A percentile compares a stretch with the other conserved stretches of the same genome.
These are phyloP conservation scores for Mormyrops attenuatus DNA, from an alignment of 2,797 vertebrate species.

Conservation along the genomic window DNA sequence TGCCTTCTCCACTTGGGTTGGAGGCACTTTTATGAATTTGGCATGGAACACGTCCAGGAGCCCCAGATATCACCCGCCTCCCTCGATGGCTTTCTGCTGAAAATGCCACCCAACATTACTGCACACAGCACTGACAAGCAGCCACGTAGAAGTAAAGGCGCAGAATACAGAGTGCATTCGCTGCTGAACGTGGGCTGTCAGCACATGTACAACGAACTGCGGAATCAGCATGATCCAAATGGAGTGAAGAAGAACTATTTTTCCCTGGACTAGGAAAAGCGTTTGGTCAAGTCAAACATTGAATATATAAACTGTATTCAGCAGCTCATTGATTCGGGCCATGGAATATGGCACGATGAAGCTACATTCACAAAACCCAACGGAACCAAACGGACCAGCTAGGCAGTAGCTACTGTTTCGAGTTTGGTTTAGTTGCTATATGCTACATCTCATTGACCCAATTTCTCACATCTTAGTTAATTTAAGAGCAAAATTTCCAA, in stretches of 20 bases:
- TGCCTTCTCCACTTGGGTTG: neutral
- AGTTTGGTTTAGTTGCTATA: neutral
- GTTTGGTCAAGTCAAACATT: neutral
- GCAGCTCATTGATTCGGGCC: neutral
- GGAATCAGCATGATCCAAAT: neutral
- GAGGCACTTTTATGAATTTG: neutral
- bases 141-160: neutral
- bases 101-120: neutral
- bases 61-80: neutral
- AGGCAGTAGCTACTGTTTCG: neutral
- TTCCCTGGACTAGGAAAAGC: neutral
- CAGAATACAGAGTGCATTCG: neutral
- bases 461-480: neutral
- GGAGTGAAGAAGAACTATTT: neutral
- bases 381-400: neutral
- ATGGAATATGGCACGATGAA: neutral
- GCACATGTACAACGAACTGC: neutral
- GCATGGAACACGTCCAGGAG: neutral
- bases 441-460: neutral
- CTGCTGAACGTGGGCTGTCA: neutral
- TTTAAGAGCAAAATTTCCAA: neutral
- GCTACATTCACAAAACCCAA: neutral
- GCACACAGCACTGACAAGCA: neutral
- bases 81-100: neutral
- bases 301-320: neutral